These are phyloP conservation scores for Falco rusticolus DNA, from an alignment of 2,797 vertebrate species.

Conservation along the genomic window DNA sequence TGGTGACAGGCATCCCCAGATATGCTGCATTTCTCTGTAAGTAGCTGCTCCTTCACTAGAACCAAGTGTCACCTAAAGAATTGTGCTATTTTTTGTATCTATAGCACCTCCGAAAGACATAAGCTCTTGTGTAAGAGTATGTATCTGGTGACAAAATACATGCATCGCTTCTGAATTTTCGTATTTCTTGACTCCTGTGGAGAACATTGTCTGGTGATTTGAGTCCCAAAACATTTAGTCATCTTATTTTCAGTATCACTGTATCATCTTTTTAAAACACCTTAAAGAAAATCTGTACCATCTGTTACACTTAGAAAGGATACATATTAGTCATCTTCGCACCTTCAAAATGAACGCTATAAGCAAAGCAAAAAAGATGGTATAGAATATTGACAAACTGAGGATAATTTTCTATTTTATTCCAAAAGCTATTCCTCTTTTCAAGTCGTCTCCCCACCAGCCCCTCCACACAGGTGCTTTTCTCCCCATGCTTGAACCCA, in stretches of 20 bases:
- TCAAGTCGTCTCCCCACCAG: not conserved
- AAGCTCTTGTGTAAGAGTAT: not conserved
- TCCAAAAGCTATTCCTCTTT: not conserved
- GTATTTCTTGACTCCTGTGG: not conserved
- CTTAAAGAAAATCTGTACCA: constrained; percentile 24
- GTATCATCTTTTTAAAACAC: not conserved
- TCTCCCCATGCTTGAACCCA: not conserved
- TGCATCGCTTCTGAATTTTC: not conserved
- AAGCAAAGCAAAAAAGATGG: not conserved
- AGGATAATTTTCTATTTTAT: not conserved
- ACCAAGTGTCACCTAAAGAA: not conserved
- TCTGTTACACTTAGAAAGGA: constrained; percentile 12
- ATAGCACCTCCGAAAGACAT: not conserved
- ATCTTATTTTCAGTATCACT: not conserved
- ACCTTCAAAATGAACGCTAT: not conserved
- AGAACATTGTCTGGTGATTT: not conserved
- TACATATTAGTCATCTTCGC: constrained; percentile 21
- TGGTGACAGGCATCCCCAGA: not conserved
- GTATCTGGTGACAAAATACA: not conserved
- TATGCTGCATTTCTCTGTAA: not conserved
- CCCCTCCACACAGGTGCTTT: not conserved
- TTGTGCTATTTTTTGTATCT: not conserved
- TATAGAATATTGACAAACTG: not conserved
- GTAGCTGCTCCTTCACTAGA: not conserved
- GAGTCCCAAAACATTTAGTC: not conserved